Evolutionary conservation across 1,140 invertebrate species (phyloP).

Genomic region (Drosophila kurseongensis): DNA sequence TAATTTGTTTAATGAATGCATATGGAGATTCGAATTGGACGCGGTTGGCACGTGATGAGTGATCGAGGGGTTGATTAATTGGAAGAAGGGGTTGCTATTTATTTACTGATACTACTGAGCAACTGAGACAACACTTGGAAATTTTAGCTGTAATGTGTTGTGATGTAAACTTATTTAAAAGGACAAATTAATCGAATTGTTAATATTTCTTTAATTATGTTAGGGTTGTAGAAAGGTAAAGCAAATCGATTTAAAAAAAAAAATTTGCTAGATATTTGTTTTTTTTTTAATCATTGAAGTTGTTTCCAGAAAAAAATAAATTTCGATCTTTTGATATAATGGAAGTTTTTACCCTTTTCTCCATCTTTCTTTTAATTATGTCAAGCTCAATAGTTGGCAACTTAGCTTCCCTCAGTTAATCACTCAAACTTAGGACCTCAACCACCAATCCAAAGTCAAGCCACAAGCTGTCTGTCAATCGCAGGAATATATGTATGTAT

Average conservation of each 20-base stretch:
- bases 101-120: background rate
- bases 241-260: too few relatives aligned
- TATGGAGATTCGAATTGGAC: constrained; percentile 26
- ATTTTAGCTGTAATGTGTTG: background rate
- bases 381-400: constrained; percentile 13
- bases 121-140: background rate
- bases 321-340: too few relatives aligned
- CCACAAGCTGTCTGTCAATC: constrained; percentile 48
- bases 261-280: too few relatives aligned
- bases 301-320: too few relatives aligned
- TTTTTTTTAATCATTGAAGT: too few relatives aligned
- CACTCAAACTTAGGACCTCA: constrained; percentile 31
- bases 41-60: constrained; percentile 48
- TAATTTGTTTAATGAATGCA: constrained; percentile 71
- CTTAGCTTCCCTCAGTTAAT: constrained; percentile 29
- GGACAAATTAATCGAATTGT: background rate
- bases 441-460: background rate
- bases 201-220: background rate
- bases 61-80: constrained; percentile 12
- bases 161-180: background rate
- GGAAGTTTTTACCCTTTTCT: background rate
- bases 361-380: constrained; percentile 2
- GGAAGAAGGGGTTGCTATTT: constrained; percentile 31
- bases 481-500: constrained; percentile 9
- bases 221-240: too few relatives aligned